These are phyloP conservation scores for Lasioglossum albipes DNA, from an alignment of 1,140 invertebrate species.

Conservation along the genomic window DNA sequence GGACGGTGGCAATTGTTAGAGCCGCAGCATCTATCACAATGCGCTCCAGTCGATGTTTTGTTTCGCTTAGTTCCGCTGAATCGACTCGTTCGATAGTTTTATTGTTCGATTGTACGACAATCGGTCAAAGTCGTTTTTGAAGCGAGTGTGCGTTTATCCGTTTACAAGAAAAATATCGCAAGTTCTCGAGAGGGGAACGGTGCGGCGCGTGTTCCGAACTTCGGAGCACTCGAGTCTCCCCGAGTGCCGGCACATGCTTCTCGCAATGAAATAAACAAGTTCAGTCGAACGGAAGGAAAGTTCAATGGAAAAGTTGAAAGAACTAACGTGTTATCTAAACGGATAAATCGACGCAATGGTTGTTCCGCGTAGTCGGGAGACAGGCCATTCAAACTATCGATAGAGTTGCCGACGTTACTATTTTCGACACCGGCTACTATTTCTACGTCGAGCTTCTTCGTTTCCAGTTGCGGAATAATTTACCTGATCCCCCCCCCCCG, in stretches of 20 bases:
- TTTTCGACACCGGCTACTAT: too few species aligned
- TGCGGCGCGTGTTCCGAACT: constrained; percentile 19
- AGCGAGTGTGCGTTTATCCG: too few species aligned
- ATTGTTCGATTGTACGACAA: too few species aligned
- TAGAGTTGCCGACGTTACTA: background rate
- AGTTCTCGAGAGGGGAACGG: constrained; percentile 6
- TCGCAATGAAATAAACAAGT: constrained; percentile 47
- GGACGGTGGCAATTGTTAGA: too few species aligned
- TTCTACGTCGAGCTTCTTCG: too few species aligned
- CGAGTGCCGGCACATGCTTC: constrained; percentile 12
- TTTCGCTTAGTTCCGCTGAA: too few species aligned
- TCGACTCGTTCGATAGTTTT: too few species aligned
- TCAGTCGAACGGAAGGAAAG: constrained; percentile 15
- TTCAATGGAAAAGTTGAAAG: constrained; percentile 17
- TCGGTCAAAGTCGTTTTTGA: too few species aligned
- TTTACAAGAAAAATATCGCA: constrained; percentile 12
- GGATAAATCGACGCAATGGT: constrained; percentile 42
- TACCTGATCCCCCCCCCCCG: too few species aligned
- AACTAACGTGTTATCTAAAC: constrained; percentile 49
- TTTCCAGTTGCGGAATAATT: too few species aligned
- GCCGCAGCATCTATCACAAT: too few species aligned
- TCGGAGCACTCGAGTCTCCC: background rate
- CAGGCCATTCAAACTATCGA: background rate
- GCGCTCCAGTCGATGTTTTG: too few species aligned
- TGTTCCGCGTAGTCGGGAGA: background rate